Conservation (phyloP, 1,140 invertebrate genomes). For the Heliconius congener region DNA sequence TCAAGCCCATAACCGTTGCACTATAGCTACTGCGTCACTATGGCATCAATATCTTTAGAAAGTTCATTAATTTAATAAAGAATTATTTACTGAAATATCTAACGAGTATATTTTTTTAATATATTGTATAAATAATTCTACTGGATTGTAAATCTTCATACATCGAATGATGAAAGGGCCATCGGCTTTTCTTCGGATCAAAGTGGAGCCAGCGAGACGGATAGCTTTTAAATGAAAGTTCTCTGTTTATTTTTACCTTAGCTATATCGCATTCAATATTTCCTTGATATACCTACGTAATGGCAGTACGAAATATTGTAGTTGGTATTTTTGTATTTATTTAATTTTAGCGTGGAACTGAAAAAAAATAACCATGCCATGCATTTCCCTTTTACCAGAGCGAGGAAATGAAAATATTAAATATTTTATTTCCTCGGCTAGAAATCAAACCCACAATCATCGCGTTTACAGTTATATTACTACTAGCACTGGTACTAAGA, state of each 20-base stretch:
- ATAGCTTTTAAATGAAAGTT: slow-evolving; percentile 14
- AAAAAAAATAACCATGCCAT: too few species aligned
- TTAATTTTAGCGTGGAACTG: too few species aligned
- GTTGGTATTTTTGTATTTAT: not conserved
- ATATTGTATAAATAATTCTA: slow-evolving; percentile 6
- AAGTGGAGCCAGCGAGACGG: slow-evolving; percentile 3
- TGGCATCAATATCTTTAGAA: too few species aligned
- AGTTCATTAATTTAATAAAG: not conserved
- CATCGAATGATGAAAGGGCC: slow-evolving; percentile 10
- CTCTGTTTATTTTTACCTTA: slow-evolving; percentile 6
- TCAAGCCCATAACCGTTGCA: too few species aligned
- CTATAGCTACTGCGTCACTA: too few species aligned
- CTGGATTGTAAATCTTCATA: slow-evolving; percentile 9
- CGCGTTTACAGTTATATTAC: not conserved
- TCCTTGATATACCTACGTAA: not conserved
- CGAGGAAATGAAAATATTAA: too few species aligned
- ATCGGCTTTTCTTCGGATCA: slow-evolving; percentile 12
- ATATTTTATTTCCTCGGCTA: too few species aligned
- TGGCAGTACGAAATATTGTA: not conserved
- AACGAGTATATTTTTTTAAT: not conserved
- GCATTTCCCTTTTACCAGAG: too few species aligned
- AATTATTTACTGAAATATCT: not conserved
- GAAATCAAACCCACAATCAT: too few species aligned
- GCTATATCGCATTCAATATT: not conserved
- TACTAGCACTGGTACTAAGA: not conserved